phyloP scores from a whole-genome alignment of 2,888 invertebrate genomes.

The Digitonthophagus gazella region DNA sequence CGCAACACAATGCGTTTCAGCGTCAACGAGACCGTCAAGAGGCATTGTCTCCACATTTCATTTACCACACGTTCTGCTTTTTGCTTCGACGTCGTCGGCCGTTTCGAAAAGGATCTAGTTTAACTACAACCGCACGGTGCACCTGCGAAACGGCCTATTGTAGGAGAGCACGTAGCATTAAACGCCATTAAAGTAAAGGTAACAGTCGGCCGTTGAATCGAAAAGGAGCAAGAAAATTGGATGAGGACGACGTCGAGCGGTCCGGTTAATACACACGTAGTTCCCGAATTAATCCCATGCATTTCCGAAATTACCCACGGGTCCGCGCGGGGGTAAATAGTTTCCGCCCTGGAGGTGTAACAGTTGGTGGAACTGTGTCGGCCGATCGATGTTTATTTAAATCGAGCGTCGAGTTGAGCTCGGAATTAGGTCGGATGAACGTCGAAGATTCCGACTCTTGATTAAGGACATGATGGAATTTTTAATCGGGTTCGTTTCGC shows the following conservation, averaged over 20 bases:
- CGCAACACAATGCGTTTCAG: background rate
- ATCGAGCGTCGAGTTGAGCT: conserved; percentile 8
- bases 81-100: background rate
- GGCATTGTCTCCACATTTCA: background rate
- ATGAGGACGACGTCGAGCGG: background rate
- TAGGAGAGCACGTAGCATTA: background rate
- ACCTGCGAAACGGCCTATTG: background rate
- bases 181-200: background rate
- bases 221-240: background rate
- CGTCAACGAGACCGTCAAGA: background rate
- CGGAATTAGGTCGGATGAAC: conserved; percentile 27
- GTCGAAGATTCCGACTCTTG: conserved; percentile 24
- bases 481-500: conserved; percentile 25
- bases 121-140: background rate
- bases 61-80: background rate
- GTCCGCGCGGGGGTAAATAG: background rate
- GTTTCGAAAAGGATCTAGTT: background rate
- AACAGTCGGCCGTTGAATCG: background rate
- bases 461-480: conserved; percentile 31
- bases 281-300: background rate
- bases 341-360: background rate
- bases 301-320: background rate
- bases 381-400: conserved; percentile 14
- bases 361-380: background rate
- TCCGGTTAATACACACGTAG: background rate